Evolutionary conservation across 2,888 invertebrate genomes (phyloP).

Genomic region (Amphiduros pacificus): DNA sequence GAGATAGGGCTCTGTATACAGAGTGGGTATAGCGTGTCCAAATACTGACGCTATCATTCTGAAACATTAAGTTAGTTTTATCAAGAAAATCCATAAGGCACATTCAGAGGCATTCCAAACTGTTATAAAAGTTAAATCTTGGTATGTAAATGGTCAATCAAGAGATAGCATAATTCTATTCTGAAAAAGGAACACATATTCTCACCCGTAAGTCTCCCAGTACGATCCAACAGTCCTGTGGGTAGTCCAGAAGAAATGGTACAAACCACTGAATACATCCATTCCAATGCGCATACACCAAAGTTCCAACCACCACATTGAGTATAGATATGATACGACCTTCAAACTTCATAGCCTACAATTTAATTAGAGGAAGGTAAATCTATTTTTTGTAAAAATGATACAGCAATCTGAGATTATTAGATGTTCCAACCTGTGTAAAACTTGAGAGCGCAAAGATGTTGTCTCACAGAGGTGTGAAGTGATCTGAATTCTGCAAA

Average conservation of each 20-base stretch:
- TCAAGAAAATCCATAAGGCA: no score
- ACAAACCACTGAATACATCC: slow-evolving; percentile 27
- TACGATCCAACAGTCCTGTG: slow-evolving; percentile 21
- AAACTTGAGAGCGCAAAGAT: no score
- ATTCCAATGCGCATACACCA: slow-evolving; percentile 27
- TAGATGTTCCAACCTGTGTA: no score
- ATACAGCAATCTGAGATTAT: no score
- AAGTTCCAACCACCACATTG: slow-evolving; percentile 20
- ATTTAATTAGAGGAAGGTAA: no score
- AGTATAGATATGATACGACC: slow-evolving; percentile 7
- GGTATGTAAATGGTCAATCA: no score
- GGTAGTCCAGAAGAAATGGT: slow-evolving; percentile 19
- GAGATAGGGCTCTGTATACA: slow-evolving; percentile 26
- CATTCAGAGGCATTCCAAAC: no score
- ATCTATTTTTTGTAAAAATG: no score
- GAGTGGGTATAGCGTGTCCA: slow-evolving; percentile 10
- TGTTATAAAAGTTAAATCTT: no score
- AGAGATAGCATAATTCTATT: no score
- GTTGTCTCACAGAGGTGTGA: no score
- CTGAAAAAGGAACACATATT: not conserved
- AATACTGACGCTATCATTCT: slow-evolving; percentile 5
- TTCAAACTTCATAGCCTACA: not conserved
- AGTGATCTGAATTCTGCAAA: no score
- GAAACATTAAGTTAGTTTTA: not conserved
- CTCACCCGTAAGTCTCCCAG: slow-evolving; percentile 16